Base-by-base conservation (phyloP, 2,888 invertebrate species). In the Eustalomyia histrio region DNA sequence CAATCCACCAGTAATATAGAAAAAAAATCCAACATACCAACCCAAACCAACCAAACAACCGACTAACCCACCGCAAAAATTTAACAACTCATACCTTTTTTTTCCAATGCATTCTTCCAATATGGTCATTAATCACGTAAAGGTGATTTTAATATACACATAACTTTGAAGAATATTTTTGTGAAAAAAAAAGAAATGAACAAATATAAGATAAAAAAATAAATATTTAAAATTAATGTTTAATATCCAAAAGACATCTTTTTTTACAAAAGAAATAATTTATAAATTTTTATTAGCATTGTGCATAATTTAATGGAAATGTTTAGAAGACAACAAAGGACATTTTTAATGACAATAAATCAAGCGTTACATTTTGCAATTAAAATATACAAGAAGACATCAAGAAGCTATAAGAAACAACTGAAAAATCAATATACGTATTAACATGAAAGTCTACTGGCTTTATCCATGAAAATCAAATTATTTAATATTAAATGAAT, bases 41-140 rank as follows among this genome's bases (percentile, higher is more conserved):
- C 33, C 21, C 3, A n/a, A 33, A 2, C 58, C 35, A 33, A 2
- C 58, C 35, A 4, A 29, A 29, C 58, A 57, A n/a, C 57, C n/a
- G n/a, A n/a, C n/a, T 47, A 14, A 39, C 50, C 17, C 24, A 63
- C 43, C 16, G 14, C 24, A 18, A 24, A 18, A 39, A 14, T 47
- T 47, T 47, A 47, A 47, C 12, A 47, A 71, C 35, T n/a, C 29
- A 17, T 29, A 55, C 10, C 21, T 18, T 65, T 52, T 43, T 84
- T 65, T 52, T 43, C 84, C 84, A 84, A 83, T 84, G 85, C 83
- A 86, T 86, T 84, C 84, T 85, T 84, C 86, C 85, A 86, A 84
- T 87, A 86, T 86, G 87, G 86, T 86, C 86, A 87, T 87, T 87
- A 87, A 87, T 87, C 86, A 87, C 86, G 85, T 87, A 85, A 76